phyloP scores from a whole-genome alignment of 2,888 invertebrate genomes.

The Philaethria dido region DNA sequence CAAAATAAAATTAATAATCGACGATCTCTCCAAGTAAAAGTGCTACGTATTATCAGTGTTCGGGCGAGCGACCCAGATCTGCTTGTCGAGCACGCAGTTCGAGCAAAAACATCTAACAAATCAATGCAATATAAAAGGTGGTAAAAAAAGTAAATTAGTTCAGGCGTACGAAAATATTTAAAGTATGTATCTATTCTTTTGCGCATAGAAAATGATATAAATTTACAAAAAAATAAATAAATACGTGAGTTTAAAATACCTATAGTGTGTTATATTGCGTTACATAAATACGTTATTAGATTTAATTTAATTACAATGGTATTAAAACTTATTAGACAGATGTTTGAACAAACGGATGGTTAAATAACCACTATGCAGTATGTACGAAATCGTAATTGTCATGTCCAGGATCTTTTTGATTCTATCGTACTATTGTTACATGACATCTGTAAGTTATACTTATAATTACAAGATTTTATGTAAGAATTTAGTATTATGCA shows the following conservation, averaged over 20 bases:
- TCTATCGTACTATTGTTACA: no score
- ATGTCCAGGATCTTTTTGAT: no score
- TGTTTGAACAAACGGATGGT: no score
- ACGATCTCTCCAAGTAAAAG: constrained; percentile 75
- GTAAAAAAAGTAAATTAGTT: constrained; percentile 63
- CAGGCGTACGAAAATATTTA: neutral
- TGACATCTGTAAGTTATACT: no score
- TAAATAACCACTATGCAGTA: no score
- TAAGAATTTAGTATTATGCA: no score
- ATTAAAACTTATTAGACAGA: neutral
- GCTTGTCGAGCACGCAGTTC: constrained; percentile 52
- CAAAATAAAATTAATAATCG: constrained; percentile 63
- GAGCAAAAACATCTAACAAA: constrained; percentile 66
- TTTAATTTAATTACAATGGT: neutral
- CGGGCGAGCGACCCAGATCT: constrained; percentile 72
- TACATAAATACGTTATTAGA: neutral
- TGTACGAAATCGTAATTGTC: no score
- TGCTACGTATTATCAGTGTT: constrained; percentile 70
- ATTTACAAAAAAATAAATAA: no score
- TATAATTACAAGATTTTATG: no score
- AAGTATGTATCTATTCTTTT: constrained; percentile 38
- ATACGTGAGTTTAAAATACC: no score
- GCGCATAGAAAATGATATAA: neutral
- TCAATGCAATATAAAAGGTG: constrained; percentile 67
- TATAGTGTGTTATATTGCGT: no score